phyloP scores from a whole-genome alignment of 2,888 invertebrate genomes.

The Neoitamus cyanurus region DNA sequence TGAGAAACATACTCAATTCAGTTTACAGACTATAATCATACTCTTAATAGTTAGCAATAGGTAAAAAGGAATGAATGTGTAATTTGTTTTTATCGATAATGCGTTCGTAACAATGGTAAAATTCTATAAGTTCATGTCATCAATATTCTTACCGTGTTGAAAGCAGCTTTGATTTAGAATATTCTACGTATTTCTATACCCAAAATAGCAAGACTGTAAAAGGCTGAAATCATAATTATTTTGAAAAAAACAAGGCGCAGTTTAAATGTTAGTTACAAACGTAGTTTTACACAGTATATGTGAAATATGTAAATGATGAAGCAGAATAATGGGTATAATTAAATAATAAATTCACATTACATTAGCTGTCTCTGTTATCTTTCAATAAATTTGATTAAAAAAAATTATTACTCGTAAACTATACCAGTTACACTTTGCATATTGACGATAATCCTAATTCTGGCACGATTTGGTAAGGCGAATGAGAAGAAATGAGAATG shows the following conservation, averaged over 20 bases:
- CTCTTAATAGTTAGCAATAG: conserved; percentile 16
- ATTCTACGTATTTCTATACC: conserved; percentile 42
- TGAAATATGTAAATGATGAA: not conserved
- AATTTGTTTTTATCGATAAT: conserved; percentile 23
- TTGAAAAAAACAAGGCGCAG: not conserved
- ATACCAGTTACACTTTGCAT: not conserved
- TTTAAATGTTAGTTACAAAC: conserved; percentile 1
- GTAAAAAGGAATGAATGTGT: conserved; percentile 36
- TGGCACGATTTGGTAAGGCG: too few relatives aligned
- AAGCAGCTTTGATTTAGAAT: conserved; percentile 42
- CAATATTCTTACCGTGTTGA: conserved; percentile 35
- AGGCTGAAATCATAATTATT: conserved; percentile 34
- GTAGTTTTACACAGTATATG: not conserved
- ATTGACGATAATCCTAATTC: too few relatives aligned
- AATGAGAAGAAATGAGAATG: too few relatives aligned
- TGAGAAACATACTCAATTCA: not conserved
- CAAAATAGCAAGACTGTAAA: conserved; percentile 37
- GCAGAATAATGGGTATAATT: not conserved
- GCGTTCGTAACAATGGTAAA: conserved; percentile 32
- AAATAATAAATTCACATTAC: not conserved
- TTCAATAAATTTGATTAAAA: not conserved
- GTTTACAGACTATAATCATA: conserved; percentile 8
- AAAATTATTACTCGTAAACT: not conserved
- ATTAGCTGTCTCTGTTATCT: not conserved
- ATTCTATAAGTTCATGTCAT: conserved; percentile 6